These are phyloP conservation scores for Vipera ursinii DNA, from an alignment of 2,797 vertebrate species.

Conservation along the genomic window DNA sequence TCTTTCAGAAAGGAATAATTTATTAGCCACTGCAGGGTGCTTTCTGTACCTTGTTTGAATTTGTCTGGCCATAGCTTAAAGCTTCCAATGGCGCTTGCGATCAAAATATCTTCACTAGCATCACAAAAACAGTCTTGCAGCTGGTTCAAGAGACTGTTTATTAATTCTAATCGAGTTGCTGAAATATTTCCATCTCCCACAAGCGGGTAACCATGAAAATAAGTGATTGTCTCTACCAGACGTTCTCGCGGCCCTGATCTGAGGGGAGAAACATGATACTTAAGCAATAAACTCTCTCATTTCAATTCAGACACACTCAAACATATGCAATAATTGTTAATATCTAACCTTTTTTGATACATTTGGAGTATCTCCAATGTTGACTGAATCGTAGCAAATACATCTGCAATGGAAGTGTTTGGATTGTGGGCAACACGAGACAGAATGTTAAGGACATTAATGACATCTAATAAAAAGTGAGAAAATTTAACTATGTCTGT, in stretches of 20 bases:
- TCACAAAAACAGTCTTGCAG: conserved; percentile 60
- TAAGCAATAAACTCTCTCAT: background rate
- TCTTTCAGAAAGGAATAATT: background rate
- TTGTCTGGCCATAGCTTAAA: conserved; percentile 66
- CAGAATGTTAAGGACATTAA: conserved; percentile 59
- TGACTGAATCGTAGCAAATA: conserved; percentile 57
- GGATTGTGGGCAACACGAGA: conserved; percentile 46
- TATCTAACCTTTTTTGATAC: conserved; percentile 62
- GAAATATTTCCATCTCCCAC: conserved; percentile 61
- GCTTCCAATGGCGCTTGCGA: conserved; percentile 61
- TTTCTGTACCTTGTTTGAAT: conserved; percentile 60
- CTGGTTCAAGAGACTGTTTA: conserved; percentile 56
- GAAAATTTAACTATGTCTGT: conserved; percentile 55
- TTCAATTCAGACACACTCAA: conserved; percentile 2
- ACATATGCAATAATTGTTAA: background rate
- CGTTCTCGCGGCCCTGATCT: conserved; percentile 62
- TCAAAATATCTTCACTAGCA: conserved; percentile 61
- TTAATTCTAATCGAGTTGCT: conserved; percentile 39
- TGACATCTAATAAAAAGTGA: conserved; percentile 63
- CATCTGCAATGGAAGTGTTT: conserved; percentile 59
- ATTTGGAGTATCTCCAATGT: conserved; percentile 57
- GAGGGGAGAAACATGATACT: background rate
- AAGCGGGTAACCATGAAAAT: conserved; percentile 59
- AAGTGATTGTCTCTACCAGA: conserved; percentile 35
- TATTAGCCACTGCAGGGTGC: background rate